Percentiles rank a stretch among this genome's conserved stretches.
These are phyloP conservation scores for Amblyraja radiata DNA, from an alignment of 2,797 vertebrate genomes.

Conservation along the genomic window DNA sequence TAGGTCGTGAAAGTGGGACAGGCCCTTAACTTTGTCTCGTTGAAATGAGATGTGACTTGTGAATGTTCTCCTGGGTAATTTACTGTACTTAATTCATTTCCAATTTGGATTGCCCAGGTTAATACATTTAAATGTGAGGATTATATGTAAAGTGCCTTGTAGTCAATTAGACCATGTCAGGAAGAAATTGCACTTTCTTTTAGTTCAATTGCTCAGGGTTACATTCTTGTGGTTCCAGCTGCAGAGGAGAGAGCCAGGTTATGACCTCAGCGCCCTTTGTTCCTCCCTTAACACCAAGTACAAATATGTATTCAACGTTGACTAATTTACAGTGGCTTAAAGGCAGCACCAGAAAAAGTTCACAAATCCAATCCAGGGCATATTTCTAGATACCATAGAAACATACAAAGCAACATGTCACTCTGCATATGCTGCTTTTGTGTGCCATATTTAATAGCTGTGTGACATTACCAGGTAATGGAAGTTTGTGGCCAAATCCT, in stretches of 20 bases:
- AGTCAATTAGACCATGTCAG: background rate
- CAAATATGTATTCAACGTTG: constrained; percentile 12
- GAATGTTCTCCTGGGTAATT: background rate
- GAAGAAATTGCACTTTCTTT: background rate
- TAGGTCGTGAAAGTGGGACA: too few species aligned
- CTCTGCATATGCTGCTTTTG: background rate
- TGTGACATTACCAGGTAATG: background rate
- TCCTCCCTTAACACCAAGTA: background rate
- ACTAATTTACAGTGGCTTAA: constrained; percentile 1
- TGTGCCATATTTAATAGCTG: background rate
- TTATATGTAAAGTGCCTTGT: background rate
- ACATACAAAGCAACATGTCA: background rate
- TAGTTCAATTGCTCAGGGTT: constrained; percentile 13
- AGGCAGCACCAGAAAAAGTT: background rate
- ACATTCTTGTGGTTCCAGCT: background rate
- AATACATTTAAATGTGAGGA: background rate
- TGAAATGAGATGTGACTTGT: background rate
- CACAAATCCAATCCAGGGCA: background rate
- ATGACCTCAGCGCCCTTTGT: background rate
- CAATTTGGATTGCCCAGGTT: background rate
- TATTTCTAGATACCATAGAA: background rate
- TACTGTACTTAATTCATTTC: background rate
- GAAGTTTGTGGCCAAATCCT: background rate
- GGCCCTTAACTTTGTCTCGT: background rate
- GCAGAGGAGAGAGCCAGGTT: background rate